Conservation (phyloP, 1,140 invertebrate species). For the Lordiphosa clarofinis region DNA sequence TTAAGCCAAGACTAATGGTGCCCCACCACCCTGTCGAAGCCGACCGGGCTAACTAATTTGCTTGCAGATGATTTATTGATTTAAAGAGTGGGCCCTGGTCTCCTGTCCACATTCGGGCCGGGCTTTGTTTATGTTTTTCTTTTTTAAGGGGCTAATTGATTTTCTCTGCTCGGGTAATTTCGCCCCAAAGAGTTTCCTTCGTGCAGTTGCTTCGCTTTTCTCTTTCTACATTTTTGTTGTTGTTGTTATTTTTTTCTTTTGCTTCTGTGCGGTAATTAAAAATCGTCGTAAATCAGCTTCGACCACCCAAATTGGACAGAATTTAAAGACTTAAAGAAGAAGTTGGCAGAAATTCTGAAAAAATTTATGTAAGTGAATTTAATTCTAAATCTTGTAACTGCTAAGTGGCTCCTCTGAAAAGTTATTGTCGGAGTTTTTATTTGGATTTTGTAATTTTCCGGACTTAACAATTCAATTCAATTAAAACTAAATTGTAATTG, state of each 20-base stretch:
- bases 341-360: too few species aligned
- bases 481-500: too few species aligned
- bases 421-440: too few species aligned
- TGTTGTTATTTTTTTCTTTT: slow-evolving; percentile 15
- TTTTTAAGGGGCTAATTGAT: slow-evolving; percentile 57
- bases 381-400: too few species aligned
- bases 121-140: slow-evolving; percentile 31
- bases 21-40: slow-evolving; percentile 1
- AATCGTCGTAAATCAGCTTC: slow-evolving; percentile 50
- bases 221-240: neutral
- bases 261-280: slow-evolving; percentile 66
- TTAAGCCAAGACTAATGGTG: slow-evolving; percentile 63
- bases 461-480: too few species aligned
- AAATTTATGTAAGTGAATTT: too few species aligned
- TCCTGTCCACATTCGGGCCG: neutral
- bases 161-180: slow-evolving; percentile 59
- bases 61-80: slow-evolving; percentile 78
- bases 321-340: too few species aligned
- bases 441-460: too few species aligned
- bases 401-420: too few species aligned
- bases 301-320: neutral
- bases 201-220: neutral
- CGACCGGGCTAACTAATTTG: slow-evolving; percentile 57
- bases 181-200: slow-evolving; percentile 56
- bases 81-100: slow-evolving; percentile 40